phyloP scores from a whole-genome alignment of 1,140 invertebrate genomes.

The Pteromalus puparum region DNA sequence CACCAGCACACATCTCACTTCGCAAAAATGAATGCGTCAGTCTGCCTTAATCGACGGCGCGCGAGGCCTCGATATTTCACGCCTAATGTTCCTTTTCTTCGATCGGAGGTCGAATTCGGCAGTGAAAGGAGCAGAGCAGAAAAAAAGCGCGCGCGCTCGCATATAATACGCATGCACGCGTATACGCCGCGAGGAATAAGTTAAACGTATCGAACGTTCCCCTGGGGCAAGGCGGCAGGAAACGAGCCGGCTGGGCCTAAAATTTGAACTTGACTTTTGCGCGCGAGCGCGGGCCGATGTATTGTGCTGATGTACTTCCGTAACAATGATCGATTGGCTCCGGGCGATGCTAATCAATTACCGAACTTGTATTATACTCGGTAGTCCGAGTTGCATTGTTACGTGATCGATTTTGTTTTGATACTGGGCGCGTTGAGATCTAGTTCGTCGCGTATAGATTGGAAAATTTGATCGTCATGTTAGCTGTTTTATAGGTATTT shows the following conservation, averaged over 20 bases:
- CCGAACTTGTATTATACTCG: neutral
- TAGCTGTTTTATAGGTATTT: too few species aligned
- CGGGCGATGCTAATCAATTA: neutral
- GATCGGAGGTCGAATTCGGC: conserved; percentile 16
- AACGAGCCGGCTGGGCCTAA: neutral
- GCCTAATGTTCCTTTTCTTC: conserved; percentile 28
- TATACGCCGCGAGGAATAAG: neutral
- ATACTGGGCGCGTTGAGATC: neutral
- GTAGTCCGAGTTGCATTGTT: neutral
- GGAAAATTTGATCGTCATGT: too few species aligned
- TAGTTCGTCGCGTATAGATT: neutral
- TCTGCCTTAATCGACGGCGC: neutral
- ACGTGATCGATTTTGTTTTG: neutral
- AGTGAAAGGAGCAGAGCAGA: conserved; percentile 36
- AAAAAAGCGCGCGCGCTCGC: neutral
- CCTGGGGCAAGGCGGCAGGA: neutral
- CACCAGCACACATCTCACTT: too few species aligned
- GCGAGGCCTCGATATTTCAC: conserved; percentile 10
- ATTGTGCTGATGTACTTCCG: conserved; percentile 3
- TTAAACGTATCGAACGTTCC: neutral
- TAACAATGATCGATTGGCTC: conserved; percentile 8
- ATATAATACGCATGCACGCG: neutral
- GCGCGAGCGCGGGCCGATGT: neutral
- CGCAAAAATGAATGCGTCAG: neutral
- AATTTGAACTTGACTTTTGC: conserved; percentile 19